phyloP scores from a whole-genome alignment of 2,797 vertebrate species.

The Enteromius viviparus region DNA sequence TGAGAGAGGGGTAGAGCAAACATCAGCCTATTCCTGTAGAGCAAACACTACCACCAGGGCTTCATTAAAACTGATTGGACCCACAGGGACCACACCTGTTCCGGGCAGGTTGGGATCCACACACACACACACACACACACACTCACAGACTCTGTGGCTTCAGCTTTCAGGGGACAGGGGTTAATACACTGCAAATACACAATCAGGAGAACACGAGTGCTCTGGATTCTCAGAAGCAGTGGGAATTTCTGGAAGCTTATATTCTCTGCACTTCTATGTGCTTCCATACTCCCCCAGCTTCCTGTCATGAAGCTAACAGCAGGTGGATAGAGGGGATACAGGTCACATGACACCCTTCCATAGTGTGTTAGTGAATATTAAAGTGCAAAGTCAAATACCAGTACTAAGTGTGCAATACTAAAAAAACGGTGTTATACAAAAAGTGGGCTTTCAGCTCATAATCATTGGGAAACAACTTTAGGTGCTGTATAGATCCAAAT shows the following conservation, averaged over 20 bases:
- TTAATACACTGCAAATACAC: constrained; percentile 51
- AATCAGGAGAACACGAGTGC: constrained; percentile 34
- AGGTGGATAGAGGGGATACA: not conserved
- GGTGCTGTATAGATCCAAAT: too few species aligned
- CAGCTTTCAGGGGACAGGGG: constrained; percentile 35
- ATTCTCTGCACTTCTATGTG: constrained; percentile 15
- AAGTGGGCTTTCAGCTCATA: not conserved
- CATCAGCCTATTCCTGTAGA: constrained; percentile 51
- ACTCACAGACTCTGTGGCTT: constrained; percentile 42
- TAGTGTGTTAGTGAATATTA: not conserved
- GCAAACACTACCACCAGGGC: constrained; percentile 75
- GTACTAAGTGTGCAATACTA: not conserved
- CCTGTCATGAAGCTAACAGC: constrained; percentile 20
- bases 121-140: constrained; percentile 28
- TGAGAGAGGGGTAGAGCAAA: constrained; percentile 53
- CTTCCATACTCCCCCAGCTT: not conserved
- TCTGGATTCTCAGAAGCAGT: constrained; percentile 50
- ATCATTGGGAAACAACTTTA: not conserved
- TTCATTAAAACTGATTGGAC: constrained; percentile 87
- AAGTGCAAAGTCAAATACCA: not conserved
- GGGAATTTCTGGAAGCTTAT: constrained; percentile 41
- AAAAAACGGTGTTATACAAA: not conserved
- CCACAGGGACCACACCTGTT: constrained; percentile 79
- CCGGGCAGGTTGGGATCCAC: constrained; percentile 72
- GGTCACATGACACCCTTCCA: constrained; percentile 12